Base-by-base conservation (phyloP, 2,888 invertebrate species). In the Papilio gigon region DNA sequence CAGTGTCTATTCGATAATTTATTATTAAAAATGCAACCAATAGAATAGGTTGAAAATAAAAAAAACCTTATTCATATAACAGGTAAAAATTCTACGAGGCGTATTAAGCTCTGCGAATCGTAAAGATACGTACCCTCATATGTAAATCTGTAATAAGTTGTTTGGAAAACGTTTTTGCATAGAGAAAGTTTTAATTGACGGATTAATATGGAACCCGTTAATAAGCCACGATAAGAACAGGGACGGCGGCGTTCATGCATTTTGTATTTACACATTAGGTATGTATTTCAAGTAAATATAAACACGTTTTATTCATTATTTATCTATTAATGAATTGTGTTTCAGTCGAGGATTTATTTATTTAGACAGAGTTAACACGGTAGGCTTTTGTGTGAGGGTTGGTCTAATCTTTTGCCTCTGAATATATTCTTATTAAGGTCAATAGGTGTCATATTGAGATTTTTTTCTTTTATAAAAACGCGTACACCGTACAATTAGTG, bases 151-250 rank as follows among this genome's bases (percentile, higher is more conserved):
- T 72, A 77, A 79, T 77, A 78, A 80, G 76, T 78, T 80, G 80
- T 77, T 80, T 77, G 71, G 73, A 76, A 77, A 78, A 78, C 73
- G 77, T 80, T 82, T 79, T 75, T 75, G 76, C 76, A 75, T 73
- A 74, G 72, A 71, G 72, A 75, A 78, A 78, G 77, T 78, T 78
- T 78, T 78, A 78, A 78, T 78, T 78, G 84, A 78, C 71, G 78
- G 83, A 84, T 85, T 85, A 87, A 83, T 83, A 80, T 79, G 77
- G 76, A 70, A 73, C 72, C 70, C 73, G 76, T 74, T 76, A 76
- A 77, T 77, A 76, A 73, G 74, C 72, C 40, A 53, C 50, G 64
- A 65, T 67, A 25, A 58, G 58, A 58, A 68, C 47, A 35, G 70
- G 72, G 73, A 76, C 73, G 67, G 67, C 68, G 71, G 70, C 71